Evolutionary conservation across 2,113 vertebrate species (phyloP).

Genomic region (Grantiella picta): DNA sequence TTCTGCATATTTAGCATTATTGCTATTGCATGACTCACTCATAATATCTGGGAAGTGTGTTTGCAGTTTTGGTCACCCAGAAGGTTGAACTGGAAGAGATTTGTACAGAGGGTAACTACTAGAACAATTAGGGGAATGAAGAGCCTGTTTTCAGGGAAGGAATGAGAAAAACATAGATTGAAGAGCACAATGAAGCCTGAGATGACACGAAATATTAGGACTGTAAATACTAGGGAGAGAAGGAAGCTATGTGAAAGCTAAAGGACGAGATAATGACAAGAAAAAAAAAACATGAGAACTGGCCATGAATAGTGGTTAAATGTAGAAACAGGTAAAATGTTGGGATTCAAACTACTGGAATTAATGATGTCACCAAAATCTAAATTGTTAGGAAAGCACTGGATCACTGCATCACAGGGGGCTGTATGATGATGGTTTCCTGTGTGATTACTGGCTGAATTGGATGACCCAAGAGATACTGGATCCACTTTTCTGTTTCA

Average conservation of each 20-base stretch:
- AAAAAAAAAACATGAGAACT: background rate
- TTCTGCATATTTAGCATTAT: background rate
- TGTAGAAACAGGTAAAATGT: background rate
- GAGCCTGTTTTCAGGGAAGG: background rate
- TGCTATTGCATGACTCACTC: background rate
- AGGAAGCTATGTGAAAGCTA: background rate
- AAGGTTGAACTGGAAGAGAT: background rate
- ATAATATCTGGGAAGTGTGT: background rate
- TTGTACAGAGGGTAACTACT: background rate
- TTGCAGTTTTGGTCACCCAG: background rate
- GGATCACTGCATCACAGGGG: background rate
- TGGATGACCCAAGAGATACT: background rate
- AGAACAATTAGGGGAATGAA: background rate
- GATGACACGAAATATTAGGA: background rate
- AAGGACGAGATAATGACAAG: background rate
- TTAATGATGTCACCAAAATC: background rate
- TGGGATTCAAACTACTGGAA: background rate
- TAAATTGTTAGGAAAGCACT: background rate
- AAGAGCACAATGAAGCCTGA: background rate
- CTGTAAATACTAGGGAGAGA: background rate
- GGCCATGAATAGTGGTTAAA: background rate
- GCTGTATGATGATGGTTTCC: background rate
- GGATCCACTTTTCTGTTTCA: background rate
- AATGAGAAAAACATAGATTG: background rate
- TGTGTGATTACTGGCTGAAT: background rate